phyloP scores from a whole-genome alignment of 2,113 vertebrate genomes.

The Platycercus adscitus region DNA sequence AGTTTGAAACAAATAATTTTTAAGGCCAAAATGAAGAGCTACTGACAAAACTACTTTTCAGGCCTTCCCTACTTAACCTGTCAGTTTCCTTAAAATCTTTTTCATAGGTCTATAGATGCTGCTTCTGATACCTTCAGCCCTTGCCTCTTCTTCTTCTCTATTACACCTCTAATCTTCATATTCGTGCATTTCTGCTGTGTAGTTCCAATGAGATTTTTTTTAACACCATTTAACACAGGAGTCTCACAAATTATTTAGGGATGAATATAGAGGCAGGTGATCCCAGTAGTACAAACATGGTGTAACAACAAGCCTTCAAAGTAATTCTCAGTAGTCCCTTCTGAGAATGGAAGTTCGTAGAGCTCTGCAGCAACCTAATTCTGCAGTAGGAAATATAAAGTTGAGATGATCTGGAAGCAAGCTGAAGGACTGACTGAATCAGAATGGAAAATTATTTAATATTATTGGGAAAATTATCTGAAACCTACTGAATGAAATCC shows the following conservation, averaged over 20 bases:
- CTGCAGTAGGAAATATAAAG: not conserved
- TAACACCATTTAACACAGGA: not conserved
- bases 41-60: not conserved
- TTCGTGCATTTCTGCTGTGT: not conserved
- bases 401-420: not conserved
- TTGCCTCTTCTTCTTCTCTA: not conserved
- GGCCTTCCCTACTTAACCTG: not conserved
- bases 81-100: not conserved
- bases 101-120: not conserved
- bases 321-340: not conserved
- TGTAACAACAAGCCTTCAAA: not conserved
- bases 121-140: not conserved
- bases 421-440: not conserved
- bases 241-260: not conserved
- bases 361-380: not conserved
- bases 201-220: not conserved
- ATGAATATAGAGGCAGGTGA: not conserved
- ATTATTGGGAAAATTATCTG: not conserved
- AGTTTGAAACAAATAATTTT: not conserved
- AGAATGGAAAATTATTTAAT: not conserved
- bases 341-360: not conserved
- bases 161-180: not conserved
- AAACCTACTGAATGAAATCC: not conserved
- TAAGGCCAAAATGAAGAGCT: not conserved
- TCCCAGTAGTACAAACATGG: not conserved